Evolutionary conservation across 2,113 vertebrate genomes (phyloP).

Genomic region (Nansenia antarctica): DNA sequence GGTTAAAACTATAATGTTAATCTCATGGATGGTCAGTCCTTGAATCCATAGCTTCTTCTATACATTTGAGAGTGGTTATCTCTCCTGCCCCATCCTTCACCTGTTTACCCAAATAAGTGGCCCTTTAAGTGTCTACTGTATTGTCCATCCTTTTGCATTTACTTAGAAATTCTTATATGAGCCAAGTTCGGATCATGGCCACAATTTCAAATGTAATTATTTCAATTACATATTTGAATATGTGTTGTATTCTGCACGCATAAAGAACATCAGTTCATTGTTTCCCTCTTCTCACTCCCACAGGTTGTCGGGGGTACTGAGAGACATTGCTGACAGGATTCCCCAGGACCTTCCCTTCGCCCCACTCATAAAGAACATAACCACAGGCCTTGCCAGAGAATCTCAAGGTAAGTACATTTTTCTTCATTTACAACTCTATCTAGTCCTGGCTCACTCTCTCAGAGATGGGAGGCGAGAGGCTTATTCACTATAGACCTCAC

Average conservation of each 20-base stretch:
- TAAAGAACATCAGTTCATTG: no score
- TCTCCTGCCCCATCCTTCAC: no score
- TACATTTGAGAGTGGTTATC: no score
- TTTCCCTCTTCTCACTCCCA: background rate
- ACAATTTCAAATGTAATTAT: no score
- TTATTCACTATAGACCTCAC: background rate
- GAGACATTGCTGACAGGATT: conserved; percentile 44
- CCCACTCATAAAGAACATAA: conserved; percentile 51
- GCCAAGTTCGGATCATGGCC: background rate
- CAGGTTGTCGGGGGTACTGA: conserved; percentile 59
- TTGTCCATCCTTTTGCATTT: background rate
- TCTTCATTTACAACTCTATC: conserved; percentile 3
- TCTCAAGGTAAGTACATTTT: conserved; percentile 62
- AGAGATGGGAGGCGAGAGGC: background rate
- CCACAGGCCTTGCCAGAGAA: conserved; percentile 52
- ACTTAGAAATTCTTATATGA: conserved; percentile 10
- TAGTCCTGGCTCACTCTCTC: background rate
- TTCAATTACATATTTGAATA: no score
- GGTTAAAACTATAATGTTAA: no score
- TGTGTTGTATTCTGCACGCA: no score
- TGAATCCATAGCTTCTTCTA: no score
- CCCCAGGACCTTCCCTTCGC: conserved; percentile 60
- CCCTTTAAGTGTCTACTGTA: no score
- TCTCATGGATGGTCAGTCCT: no score
- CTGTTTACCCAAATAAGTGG: no score